phyloP scores from a whole-genome alignment of 2,113 vertebrate species.

The human (Homo sapiens) region DNA sequence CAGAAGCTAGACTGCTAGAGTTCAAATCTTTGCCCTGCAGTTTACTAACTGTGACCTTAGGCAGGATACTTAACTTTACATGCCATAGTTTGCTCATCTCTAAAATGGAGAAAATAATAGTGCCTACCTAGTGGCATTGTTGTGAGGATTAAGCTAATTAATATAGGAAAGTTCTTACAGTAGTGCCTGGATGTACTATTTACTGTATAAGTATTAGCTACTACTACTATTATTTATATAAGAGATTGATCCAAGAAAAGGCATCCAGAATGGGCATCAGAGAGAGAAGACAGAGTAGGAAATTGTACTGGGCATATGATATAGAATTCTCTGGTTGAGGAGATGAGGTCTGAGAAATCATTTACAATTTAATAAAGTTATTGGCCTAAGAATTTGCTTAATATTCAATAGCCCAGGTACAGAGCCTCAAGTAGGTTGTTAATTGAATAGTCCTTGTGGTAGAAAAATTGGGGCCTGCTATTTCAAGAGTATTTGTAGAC shows the following conservation, averaged over 20 bases:
- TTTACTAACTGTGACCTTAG: conserved; percentile 26
- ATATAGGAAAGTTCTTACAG: not conserved
- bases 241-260: not conserved
- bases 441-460: not conserved
- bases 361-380: conserved; percentile 24
- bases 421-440: not conserved
- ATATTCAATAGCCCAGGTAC: not conserved
- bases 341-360: not conserved
- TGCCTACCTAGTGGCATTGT: not conserved
- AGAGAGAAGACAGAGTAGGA: not conserved
- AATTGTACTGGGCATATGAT: not conserved
- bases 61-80: not conserved
- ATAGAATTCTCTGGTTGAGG: not conserved
- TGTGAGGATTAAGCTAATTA: conserved; percentile 12
- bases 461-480: conserved; percentile 4
- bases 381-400: conserved; percentile 6
- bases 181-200: not conserved
- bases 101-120: not conserved
- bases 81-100: not conserved
- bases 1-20: not conserved
- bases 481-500: conserved; percentile 30
- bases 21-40: conserved; percentile 24
- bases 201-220: not conserved
- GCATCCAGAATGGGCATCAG: not conserved
- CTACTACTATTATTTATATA: not conserved